Percentiles rank a stretch among this genome's conserved stretches.
Evolutionary conservation across 2,888 invertebrate species (phyloP).

Genomic region (Fragum fragum): DNA sequence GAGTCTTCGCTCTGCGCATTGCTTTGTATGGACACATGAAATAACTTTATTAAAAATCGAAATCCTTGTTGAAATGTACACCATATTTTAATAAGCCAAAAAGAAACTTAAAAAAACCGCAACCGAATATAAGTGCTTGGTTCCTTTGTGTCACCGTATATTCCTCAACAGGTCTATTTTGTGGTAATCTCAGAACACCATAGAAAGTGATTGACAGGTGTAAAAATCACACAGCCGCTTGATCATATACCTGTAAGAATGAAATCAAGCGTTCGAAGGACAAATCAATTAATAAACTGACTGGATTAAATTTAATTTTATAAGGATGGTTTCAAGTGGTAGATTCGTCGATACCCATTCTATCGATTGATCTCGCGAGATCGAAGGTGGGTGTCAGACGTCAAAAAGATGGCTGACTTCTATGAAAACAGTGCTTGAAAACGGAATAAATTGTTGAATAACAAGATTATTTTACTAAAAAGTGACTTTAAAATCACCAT

Average conservation of each 20-base stretch:
- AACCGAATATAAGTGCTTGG: no score
- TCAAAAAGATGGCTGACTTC: constrained; percentile 45
- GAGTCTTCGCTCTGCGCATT: no score
- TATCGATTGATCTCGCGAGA: constrained; percentile 59
- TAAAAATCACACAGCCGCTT: constrained; percentile 10
- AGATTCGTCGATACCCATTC: constrained; percentile 6
- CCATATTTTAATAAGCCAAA: no score
- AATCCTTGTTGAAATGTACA: no score
- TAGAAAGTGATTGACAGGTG: constrained; percentile 20
- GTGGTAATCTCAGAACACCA: neutral
- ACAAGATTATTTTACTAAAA: neutral
- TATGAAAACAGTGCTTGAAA: constrained; percentile 30
- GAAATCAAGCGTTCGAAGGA: constrained; percentile 1
- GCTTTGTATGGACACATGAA: no score
- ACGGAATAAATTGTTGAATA: constrained; percentile 16
- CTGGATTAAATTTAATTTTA: constrained; percentile 15
- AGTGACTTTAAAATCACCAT: neutral
- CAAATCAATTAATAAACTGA: constrained; percentile 21
- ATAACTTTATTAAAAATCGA: no score
- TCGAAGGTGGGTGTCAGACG: constrained; percentile 63
- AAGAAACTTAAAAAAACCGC: no score
- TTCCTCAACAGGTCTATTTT: neutral
- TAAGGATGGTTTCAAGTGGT: neutral
- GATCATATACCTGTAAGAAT: neutral
- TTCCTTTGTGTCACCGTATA: no score